Evolutionary conservation across 2,113 vertebrate species (phyloP).

Genomic region (Hemicordylus capensis): DNA sequence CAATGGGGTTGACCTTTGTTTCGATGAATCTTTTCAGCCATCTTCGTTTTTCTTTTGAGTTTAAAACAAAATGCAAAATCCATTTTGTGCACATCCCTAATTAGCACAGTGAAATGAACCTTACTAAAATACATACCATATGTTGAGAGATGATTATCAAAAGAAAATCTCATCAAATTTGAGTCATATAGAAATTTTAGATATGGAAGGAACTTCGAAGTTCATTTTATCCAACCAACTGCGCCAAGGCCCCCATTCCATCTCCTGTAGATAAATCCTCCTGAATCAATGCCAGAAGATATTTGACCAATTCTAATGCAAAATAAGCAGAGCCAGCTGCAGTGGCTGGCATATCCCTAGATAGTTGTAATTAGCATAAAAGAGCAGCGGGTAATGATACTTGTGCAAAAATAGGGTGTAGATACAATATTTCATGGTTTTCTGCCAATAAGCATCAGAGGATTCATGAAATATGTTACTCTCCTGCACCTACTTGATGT

Average conservation of each 20-base stretch:
- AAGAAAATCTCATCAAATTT: background rate
- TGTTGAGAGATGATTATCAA: background rate
- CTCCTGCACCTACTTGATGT: background rate
- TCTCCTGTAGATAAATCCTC: background rate
- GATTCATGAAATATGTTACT: background rate
- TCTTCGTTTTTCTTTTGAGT: no score
- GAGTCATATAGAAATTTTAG: background rate
- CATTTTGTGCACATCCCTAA: no score
- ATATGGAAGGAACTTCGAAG: background rate
- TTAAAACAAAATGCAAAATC: no score
- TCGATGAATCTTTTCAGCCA: no score
- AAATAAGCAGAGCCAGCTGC: background rate
- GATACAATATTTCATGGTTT: background rate
- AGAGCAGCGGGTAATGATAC: background rate
- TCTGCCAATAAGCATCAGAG: conserved; percentile 1
- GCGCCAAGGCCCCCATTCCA: background rate
- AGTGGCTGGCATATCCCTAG: background rate
- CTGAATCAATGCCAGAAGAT: background rate
- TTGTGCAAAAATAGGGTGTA: background rate
- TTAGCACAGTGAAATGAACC: no score
- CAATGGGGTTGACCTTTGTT: no score
- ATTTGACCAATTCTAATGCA: background rate
- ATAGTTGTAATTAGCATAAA: background rate
- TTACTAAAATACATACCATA: background rate
- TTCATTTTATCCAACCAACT: background rate